These are phyloP conservation scores for Calidris pygmaea DNA, from an alignment of 2,113 vertebrate genomes.

Conservation along the genomic window DNA sequence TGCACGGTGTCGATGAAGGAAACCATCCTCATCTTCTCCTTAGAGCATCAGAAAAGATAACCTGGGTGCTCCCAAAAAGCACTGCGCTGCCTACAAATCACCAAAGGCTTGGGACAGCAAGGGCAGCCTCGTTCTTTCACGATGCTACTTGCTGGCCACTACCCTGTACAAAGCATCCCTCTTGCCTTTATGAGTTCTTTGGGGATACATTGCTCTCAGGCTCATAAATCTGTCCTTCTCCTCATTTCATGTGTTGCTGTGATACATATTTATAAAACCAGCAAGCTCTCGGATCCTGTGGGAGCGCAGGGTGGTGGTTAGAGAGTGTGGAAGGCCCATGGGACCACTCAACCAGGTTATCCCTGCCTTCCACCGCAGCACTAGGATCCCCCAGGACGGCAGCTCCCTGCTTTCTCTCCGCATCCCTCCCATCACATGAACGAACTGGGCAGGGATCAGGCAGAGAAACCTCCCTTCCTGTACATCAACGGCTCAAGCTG, in stretches of 20 bases:
- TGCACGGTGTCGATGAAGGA: rapidly evolving
- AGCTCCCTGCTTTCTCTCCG: rapidly evolving
- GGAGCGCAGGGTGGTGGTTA: background rate
- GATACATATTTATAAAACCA: background rate
- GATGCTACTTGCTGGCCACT: background rate
- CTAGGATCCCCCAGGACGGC: background rate
- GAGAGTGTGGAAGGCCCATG: rapidly evolving
- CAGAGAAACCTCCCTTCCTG: background rate
- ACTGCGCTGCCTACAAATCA: background rate
- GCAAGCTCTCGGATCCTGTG: background rate
- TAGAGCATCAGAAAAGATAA: rapidly evolving
- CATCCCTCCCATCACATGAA: rapidly evolving
- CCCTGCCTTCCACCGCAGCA: background rate
- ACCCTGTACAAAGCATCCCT: rapidly evolving
- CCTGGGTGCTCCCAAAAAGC: background rate
- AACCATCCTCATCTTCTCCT: background rate
- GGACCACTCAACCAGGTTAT: background rate
- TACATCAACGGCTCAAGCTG: background rate
- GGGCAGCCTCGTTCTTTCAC: background rate
- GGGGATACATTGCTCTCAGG: background rate
- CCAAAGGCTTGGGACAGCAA: background rate
- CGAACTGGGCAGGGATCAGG: background rate
- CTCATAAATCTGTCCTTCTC: background rate
- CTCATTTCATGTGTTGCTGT: rapidly evolving
- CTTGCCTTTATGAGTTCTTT: background rate